A percentile compares a stretch with the other conserved stretches of the same genome.
phyloP scores from a whole-genome alignment of 2,888 invertebrate species.

The Folsomia candida region DNA sequence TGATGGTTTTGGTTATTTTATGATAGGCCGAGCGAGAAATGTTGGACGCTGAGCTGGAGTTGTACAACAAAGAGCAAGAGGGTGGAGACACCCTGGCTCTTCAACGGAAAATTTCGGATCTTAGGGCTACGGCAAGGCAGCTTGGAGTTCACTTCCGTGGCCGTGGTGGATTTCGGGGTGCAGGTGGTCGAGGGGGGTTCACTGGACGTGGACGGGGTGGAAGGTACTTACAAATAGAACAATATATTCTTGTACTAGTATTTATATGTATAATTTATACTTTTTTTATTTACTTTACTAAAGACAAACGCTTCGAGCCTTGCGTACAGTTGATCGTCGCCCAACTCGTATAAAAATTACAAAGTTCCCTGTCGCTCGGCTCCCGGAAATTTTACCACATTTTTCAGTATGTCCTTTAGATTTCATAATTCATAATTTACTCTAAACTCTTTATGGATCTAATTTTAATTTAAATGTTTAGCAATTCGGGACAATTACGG shows the following conservation, averaged over 20 bases:
- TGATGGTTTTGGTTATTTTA: slow-evolving; percentile 11
- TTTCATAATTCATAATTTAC: neutral
- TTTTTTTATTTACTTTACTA: neutral
- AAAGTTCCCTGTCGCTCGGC: slow-evolving; percentile 80
- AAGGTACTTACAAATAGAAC: slow-evolving; percentile 14
- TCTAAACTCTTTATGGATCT: slow-evolving; percentile 3
- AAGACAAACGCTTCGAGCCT: slow-evolving; percentile 18
- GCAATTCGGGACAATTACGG: slow-evolving; percentile 86
- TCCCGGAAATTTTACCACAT: slow-evolving; percentile 74
- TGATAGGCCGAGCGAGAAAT: slow-evolving; percentile 74
- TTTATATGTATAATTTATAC: too few relatives aligned
- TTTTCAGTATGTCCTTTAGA: slow-evolving; percentile 68
- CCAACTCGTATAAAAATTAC: slow-evolving; percentile 82
- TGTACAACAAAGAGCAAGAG: slow-evolving; percentile 83
- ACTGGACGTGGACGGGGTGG: slow-evolving; percentile 39
- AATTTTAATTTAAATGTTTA: slow-evolving; percentile 54
- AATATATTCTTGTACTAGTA: too few relatives aligned
- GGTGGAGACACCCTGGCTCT: slow-evolving; percentile 83
- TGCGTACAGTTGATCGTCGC: slow-evolving; percentile 71
- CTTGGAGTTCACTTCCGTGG: slow-evolving; percentile 52
- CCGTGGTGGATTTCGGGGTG: slow-evolving; percentile 51
- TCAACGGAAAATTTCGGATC: slow-evolving; percentile 71
- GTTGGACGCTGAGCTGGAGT: slow-evolving; percentile 84
- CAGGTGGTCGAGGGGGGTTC: slow-evolving; percentile 46
- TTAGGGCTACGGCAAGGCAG: slow-evolving; percentile 59